Base-by-base conservation (phyloP, 2,888 invertebrate genomes). In the Marasmarcha lunaedactyla region DNA sequence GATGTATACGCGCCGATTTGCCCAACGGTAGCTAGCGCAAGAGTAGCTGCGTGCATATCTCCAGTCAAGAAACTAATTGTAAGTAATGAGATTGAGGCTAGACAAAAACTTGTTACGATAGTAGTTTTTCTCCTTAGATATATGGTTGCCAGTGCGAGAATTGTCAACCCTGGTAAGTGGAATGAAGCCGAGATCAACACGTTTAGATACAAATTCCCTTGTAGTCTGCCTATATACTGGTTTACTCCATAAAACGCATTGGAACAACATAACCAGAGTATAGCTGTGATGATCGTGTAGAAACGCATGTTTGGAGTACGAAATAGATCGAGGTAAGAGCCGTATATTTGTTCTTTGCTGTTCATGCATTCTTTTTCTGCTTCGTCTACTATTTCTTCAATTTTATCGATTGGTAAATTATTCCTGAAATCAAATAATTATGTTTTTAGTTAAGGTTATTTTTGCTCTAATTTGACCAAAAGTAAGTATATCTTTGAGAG, bases 201-300 rank as follows among this genome's bases (percentile, higher is more conserved):
- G n/a, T 37, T 15, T 3, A 37, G 11, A 25, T 39, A 33, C 14
- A 39, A 37, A 53, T 90, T 77, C 1, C 91, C 91, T 7, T 87
- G 87, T 20, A 90, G 68, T 51, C 88, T 85, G 0, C 88, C 88
- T 39, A 90, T 86, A 57, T 88, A 90, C 55, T 91, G 89, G 1
- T 89, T 87, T 36, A 91, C 85, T 0, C 92, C 92, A 54, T 90
- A 93, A 61, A 92, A 90, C 38, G 90, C 88, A 67, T 92, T 81
- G 6, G 91, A 90, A 37, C 90, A 88, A 0, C 89, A 88, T 12
- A 89, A 65, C 92, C 91, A 91, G 51, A 87, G 87, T 51, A 87
- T 87, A 46, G 85, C 85, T 51, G 89, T 86, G 37, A 84, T 81
- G 4, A 89, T 51, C 0, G 89, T 88, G 51, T 88, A 88, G 25